Base-by-base conservation (phyloP, 2,113 vertebrate species). In the Rhinolophus ferrumequinum region DNA sequence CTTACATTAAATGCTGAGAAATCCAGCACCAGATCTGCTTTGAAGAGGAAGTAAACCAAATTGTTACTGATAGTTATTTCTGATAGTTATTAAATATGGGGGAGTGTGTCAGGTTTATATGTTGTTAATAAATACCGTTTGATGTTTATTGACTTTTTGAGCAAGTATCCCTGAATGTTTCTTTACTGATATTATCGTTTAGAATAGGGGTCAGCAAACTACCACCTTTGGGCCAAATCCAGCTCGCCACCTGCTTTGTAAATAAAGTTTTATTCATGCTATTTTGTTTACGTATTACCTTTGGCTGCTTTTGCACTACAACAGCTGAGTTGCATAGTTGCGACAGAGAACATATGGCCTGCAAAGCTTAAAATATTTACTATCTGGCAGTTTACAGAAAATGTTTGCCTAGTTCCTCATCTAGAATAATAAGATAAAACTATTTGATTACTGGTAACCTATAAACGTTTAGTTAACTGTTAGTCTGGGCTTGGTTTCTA, bases 231-330 rank as follows among this genome's bases (percentile, higher is more conserved):
- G 50, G 58, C 24, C 69, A 83, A 52, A 69, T 80, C n/a, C 52
- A 90, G 79, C 62, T 67, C 8, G 9, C 86, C 58, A 19, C 67
- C 52, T 73, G 67, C 79, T 89, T 47, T 60, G 30, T 93, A 80
- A 93, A 92, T 93, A 73, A 93, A 93, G 50, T 76, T 94, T 80
- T 82, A 54, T 88, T 93, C 77, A 62, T 66, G 35, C n/a, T n/a
- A 0, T 38, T 95, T 84, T 80, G 33, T 79, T 90, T 44, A n/a
- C 44, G 5, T 64, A 15, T 75, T 21, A 21, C 79, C 26, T 67
- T 0, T 92, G 47, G 19, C 88, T 69, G 69, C 89, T 86, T 95
- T 86, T 93, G 64, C 52, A 58, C 79, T 24, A 3, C 22, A 89
- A 28, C 56, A 91, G 44, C 82, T 85, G 52, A 94, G 41, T 62